phyloP scores from a whole-genome alignment of 2,113 vertebrate genomes.

The Gambusia holbrooki region DNA sequence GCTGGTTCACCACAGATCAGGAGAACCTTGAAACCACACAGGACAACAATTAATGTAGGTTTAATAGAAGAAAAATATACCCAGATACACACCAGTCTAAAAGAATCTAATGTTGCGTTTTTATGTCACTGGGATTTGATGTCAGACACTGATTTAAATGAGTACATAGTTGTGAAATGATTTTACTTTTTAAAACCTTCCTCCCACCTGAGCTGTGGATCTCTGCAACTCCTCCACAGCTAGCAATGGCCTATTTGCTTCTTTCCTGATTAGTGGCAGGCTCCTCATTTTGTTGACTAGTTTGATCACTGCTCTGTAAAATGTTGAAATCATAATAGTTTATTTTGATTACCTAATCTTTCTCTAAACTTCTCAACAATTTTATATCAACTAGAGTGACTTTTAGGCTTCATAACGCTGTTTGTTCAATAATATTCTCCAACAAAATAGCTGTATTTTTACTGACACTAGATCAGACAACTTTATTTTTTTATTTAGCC shows the following conservation, averaged over 20 bases:
- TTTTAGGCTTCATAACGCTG: background rate
- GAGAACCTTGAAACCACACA: conserved; percentile 73
- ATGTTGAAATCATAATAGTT: too few species aligned
- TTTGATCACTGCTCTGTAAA: too few species aligned
- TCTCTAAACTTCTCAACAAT: too few species aligned
- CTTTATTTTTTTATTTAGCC: background rate
- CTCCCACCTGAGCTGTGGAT: background rate
- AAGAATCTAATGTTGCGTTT: too few species aligned
- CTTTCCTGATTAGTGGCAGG: too few species aligned
- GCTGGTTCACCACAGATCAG: conserved; percentile 76
- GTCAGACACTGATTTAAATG: too few species aligned
- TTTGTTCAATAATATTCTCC: background rate
- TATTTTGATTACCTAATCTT: too few species aligned
- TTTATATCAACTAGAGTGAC: too few species aligned
- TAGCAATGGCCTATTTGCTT: too few species aligned
- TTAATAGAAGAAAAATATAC: background rate
- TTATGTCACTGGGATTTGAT: too few species aligned
- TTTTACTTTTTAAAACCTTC: background rate
- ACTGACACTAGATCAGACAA: background rate
- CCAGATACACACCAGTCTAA: background rate
- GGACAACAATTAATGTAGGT: conserved; percentile 68
- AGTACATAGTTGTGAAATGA: too few species aligned
- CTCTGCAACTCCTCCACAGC: background rate
- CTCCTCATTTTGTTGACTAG: too few species aligned
- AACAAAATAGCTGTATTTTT: background rate